Evolutionary conservation across 2,113 vertebrate species (phyloP).

Genomic region (Clarias batrachus): DNA sequence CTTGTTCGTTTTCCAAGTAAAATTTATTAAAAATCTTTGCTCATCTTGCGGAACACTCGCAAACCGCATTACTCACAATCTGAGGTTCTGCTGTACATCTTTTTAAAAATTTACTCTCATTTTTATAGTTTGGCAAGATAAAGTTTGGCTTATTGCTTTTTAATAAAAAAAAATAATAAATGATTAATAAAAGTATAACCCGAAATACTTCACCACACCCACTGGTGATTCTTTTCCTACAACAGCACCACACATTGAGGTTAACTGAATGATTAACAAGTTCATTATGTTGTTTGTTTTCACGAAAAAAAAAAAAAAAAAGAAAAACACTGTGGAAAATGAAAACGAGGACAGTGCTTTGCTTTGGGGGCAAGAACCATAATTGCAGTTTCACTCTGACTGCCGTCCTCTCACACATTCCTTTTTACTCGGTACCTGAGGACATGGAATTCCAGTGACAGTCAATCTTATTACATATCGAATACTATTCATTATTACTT

Average conservation of each 20-base stretch:
- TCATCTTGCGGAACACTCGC: too few relatives aligned
- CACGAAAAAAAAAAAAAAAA: background rate
- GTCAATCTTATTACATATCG: background rate
- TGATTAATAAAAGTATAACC: too few relatives aligned
- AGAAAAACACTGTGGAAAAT: background rate
- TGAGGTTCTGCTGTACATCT: too few relatives aligned
- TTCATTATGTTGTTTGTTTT: background rate
- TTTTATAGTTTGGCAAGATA: too few relatives aligned
- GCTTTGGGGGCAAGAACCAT: background rate
- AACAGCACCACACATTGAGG: background rate
- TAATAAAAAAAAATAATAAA: too few relatives aligned
- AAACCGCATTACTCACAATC: too few relatives aligned
- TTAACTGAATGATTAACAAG: background rate
- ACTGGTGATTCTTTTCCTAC: background rate
- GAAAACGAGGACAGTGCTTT: background rate
- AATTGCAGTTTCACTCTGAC: background rate
- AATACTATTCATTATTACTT: background rate
- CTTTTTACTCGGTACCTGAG: background rate
- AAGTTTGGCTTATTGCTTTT: too few relatives aligned
- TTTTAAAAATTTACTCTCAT: too few relatives aligned
- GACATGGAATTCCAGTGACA: background rate
- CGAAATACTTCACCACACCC: background rate
- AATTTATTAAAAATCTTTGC: too few relatives aligned
- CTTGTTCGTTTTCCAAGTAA: too few relatives aligned
- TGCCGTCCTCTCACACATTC: constrained; percentile 11